Percentiles rank a stretch among this genome's conserved stretches.
These are phyloP conservation scores for Lycophotia porphyrea DNA, from an alignment of 2,888 invertebrate genomes.

Conservation along the genomic window DNA sequence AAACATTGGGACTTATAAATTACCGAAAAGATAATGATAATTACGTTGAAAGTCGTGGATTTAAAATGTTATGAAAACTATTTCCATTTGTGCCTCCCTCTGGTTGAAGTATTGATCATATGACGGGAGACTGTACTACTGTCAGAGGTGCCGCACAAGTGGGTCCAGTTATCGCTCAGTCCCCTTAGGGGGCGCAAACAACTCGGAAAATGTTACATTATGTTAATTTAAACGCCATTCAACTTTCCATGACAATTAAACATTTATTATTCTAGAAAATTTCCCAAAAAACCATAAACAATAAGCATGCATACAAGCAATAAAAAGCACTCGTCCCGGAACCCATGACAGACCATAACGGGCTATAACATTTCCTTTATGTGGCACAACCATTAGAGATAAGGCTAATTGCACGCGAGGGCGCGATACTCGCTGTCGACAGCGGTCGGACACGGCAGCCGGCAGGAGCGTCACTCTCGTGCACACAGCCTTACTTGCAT, in stretches of 20 bases:
- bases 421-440: constrained; percentile 62
- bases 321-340: constrained; percentile 58
- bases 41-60: not conserved
- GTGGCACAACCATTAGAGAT: constrained; percentile 54
- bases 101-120: not conserved
- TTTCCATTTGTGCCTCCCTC: not conserved
- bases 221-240: constrained; percentile 42
- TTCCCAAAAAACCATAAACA: constrained; percentile 53
- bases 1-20: not conserved
- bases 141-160: not conserved
- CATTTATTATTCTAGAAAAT: constrained; percentile 46
- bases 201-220: constrained; percentile 8
- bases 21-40: not conserved
- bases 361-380: constrained; percentile 58
- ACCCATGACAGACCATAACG: constrained; percentile 47
- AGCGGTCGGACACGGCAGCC: constrained; percentile 56
- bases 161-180: not conserved
- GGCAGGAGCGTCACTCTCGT: constrained; percentile 51
- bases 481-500: constrained; percentile 53
- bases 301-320: constrained; percentile 59
- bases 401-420: constrained; percentile 63
- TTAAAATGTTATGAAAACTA: not conserved
- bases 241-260: constrained; percentile 49
- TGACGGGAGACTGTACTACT: not conserved
- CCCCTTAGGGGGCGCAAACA: not conserved